Conservation (phyloP, 1,140 invertebrate species). For the Nephila pilipes region DNA sequence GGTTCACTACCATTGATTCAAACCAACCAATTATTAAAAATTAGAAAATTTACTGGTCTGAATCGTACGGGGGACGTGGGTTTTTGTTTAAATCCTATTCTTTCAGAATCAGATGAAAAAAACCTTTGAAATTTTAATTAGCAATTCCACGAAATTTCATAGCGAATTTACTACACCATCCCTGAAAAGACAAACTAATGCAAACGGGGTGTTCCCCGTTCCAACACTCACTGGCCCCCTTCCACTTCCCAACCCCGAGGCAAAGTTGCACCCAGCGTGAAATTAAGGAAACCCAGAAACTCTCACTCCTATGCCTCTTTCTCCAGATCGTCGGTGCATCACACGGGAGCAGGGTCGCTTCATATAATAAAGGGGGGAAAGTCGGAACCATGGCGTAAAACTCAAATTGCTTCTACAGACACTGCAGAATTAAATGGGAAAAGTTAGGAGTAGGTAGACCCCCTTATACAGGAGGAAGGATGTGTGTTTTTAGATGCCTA, state of each 20-base stretch:
- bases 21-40: too few relatives aligned
- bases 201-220: not conserved
- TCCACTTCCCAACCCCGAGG: not conserved
- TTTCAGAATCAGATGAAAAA: too few relatives aligned
- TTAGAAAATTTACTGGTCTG: too few relatives aligned
- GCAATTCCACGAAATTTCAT: too few relatives aligned
- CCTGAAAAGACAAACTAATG: not conserved
- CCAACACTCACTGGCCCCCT: not conserved
- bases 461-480: not conserved
- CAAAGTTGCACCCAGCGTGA: conserved; percentile 51
- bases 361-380: not conserved
- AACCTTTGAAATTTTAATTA: too few relatives aligned
- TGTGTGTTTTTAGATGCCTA: conserved; percentile 18
- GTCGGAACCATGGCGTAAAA: not conserved
- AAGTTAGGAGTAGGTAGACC: not conserved
- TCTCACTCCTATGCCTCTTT: not conserved
- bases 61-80: too few relatives aligned
- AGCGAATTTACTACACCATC: not conserved
- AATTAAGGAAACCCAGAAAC: conserved; percentile 45
- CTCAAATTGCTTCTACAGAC: conserved; percentile 43
- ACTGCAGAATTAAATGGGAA: not conserved
- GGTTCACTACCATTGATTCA: too few relatives aligned
- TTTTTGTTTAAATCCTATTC: too few relatives aligned
- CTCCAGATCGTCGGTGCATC: not conserved
- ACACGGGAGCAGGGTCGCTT: not conserved